Conservation (phyloP, 2,888 invertebrate genomes). For the Podotricha telesiphe region DNA sequence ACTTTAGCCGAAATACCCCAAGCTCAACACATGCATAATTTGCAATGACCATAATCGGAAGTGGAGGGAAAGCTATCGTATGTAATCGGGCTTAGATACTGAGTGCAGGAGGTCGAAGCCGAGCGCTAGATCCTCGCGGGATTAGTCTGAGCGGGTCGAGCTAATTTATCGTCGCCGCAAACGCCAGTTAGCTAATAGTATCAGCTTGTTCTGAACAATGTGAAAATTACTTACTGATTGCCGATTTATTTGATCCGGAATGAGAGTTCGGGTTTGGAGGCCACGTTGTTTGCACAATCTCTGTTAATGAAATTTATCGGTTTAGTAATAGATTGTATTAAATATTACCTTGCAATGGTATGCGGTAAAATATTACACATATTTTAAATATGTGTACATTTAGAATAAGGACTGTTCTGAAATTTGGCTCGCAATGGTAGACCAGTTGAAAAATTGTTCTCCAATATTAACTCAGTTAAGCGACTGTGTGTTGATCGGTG, state of each 20-base stretch:
- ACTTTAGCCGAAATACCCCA: conserved; percentile 1
- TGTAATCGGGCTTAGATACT: conserved; percentile 37
- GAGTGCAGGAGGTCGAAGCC: conserved; percentile 36
- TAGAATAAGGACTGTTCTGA: too few relatives aligned
- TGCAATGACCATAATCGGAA: conserved; percentile 25
- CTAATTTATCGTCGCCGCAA: conserved; percentile 40
- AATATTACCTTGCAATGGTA: not conserved
- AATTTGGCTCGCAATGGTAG: too few relatives aligned
- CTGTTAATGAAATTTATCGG: not conserved
- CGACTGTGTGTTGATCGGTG: too few relatives aligned
- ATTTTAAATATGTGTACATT: too few relatives aligned
- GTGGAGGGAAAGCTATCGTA: conserved; percentile 32
- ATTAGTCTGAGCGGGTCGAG: conserved; percentile 32
- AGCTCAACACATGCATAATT: conserved; percentile 19
- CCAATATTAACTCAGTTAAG: too few relatives aligned
- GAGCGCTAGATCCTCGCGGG: conserved; percentile 37
- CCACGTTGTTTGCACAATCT: conserved; percentile 7
- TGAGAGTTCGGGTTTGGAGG: conserved; percentile 2
- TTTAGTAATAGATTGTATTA: not conserved
- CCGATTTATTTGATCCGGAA: conserved; percentile 36
- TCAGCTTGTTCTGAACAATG: conserved; percentile 37
- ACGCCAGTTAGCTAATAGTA: conserved; percentile 38
- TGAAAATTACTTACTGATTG: conserved; percentile 40
- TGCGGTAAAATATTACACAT: too few relatives aligned
- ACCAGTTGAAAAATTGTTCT: too few relatives aligned